Conservation (phyloP, 1,140 invertebrate species). For the Maconellicoccus hirsutus region DNA sequence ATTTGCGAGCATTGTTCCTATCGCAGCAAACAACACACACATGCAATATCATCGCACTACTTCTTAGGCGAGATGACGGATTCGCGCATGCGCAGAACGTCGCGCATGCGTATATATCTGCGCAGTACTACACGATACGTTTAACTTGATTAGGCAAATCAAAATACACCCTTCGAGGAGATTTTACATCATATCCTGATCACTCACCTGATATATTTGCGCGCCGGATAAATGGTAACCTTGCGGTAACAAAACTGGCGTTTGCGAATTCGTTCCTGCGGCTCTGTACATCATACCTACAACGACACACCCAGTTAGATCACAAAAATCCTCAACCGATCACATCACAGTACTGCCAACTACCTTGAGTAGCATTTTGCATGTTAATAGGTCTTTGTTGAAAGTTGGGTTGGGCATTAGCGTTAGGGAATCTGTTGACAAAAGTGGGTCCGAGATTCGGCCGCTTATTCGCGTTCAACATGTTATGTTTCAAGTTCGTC, state of each 20-base stretch:
- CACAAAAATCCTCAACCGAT: too few relatives aligned
- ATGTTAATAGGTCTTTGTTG: background rate
- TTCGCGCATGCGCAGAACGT: too few relatives aligned
- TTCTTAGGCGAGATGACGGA: too few relatives aligned
- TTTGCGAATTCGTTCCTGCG: slow-evolving; percentile 37
- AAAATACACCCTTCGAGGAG: too few relatives aligned
- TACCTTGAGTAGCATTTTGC: background rate
- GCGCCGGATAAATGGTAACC: slow-evolving; percentile 43
- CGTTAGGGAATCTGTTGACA: background rate
- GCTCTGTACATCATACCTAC: slow-evolving; percentile 45
- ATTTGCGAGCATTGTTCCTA: too few relatives aligned
- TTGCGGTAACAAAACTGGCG: slow-evolving; percentile 42
- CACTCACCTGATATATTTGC: slow-evolving; percentile 24
- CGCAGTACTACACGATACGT: too few relatives aligned
- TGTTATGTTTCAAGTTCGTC: slow-evolving; percentile 11
- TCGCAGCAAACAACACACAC: too few relatives aligned
- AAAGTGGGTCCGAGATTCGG: background rate
- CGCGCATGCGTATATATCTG: too few relatives aligned
- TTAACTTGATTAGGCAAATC: too few relatives aligned
- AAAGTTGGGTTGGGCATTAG: background rate
- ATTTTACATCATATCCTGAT: too few relatives aligned
- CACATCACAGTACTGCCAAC: too few relatives aligned
- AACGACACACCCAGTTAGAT: slow-evolving; percentile 31
- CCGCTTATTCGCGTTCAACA: background rate
- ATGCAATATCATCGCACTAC: too few relatives aligned